Conservation (phyloP, 2,113 vertebrate species). For the Sander lucioperca region DNA sequence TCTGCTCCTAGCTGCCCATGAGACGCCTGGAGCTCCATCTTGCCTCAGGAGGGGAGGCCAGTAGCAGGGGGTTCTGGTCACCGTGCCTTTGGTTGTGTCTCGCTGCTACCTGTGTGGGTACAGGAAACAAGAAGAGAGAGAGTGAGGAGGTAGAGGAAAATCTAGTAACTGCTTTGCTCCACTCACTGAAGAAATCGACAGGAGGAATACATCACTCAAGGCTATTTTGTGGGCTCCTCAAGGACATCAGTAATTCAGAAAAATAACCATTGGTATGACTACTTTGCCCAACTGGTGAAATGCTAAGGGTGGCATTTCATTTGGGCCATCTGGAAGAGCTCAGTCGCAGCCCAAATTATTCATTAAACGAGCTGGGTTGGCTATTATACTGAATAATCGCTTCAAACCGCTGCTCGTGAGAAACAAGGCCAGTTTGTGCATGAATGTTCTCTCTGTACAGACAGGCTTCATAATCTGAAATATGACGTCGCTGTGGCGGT, state of each 20-base stretch:
- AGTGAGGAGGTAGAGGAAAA: not conserved
- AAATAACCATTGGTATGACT: constrained; percentile 59
- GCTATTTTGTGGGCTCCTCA: constrained; percentile 22
- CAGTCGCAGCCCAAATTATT: constrained; percentile 70
- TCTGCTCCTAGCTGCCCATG: constrained; percentile 77
- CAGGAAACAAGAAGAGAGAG: constrained; percentile 3
- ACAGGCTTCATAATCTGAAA: constrained; percentile 63
- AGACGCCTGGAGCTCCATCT: constrained; percentile 87
- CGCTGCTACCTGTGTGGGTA: constrained; percentile 62
- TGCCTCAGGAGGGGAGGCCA: constrained; percentile 61
- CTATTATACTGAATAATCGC: constrained; percentile 67
- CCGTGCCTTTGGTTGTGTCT: constrained; percentile 49
- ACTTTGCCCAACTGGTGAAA: constrained; percentile 65
- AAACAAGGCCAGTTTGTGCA: constrained; percentile 62
- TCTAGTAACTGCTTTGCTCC: not conserved
- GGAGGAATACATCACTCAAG: constrained; percentile 27
- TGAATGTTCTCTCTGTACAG: constrained; percentile 72
- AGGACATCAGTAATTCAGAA: constrained; percentile 35
- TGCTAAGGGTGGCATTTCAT: constrained; percentile 68
- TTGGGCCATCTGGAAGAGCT: constrained; percentile 78
- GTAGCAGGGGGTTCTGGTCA: constrained; percentile 24
- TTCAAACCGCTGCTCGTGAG: constrained; percentile 61
- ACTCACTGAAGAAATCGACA: not conserved
- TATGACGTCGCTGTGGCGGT: constrained; percentile 68
- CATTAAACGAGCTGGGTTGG: constrained; percentile 67